Conservation (phyloP, 1,140 invertebrate species). For the Zaprionus ghesquierei region DNA sequence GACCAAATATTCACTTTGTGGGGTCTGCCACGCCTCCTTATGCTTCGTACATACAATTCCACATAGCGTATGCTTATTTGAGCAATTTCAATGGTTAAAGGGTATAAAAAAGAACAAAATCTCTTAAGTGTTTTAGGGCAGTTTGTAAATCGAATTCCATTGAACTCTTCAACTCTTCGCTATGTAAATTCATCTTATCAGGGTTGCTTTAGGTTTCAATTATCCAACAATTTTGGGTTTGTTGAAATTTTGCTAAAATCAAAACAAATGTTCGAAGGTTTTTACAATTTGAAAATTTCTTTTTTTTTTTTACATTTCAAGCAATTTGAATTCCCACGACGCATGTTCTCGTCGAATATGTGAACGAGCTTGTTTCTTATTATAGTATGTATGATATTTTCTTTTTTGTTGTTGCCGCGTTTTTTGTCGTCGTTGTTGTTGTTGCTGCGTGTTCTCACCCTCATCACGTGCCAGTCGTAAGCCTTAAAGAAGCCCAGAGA, state of each 20-base stretch:
- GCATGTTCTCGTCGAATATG: conserved; percentile 9
- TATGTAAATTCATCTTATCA: background rate
- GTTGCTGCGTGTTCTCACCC: conserved; percentile 14
- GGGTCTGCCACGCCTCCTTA: too few relatives aligned
- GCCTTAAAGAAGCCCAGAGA: conserved; percentile 39
- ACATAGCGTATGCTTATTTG: too few relatives aligned
- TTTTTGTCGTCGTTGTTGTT: background rate
- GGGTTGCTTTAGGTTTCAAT: background rate
- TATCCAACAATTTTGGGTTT: conserved; percentile 8
- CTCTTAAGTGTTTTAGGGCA: background rate
- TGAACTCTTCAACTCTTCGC: background rate
- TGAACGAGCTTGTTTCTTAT: background rate
- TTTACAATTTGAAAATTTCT: conserved; percentile 42
- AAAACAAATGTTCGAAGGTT: conserved; percentile 33
- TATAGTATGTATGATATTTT: background rate
- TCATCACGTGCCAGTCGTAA: conserved; percentile 49
- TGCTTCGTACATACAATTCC: too few relatives aligned
- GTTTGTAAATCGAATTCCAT: background rate
- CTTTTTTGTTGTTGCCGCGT: conserved; percentile 1
- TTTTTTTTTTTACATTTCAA: background rate
- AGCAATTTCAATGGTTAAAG: too few relatives aligned
- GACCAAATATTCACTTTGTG: too few relatives aligned
- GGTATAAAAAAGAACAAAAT: background rate
- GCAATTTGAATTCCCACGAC: conserved; percentile 40
- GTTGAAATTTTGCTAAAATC: conserved; percentile 12